These are phyloP conservation scores for Macropodus opercularis DNA, from an alignment of 2,797 vertebrate species.

Conservation along the genomic window DNA sequence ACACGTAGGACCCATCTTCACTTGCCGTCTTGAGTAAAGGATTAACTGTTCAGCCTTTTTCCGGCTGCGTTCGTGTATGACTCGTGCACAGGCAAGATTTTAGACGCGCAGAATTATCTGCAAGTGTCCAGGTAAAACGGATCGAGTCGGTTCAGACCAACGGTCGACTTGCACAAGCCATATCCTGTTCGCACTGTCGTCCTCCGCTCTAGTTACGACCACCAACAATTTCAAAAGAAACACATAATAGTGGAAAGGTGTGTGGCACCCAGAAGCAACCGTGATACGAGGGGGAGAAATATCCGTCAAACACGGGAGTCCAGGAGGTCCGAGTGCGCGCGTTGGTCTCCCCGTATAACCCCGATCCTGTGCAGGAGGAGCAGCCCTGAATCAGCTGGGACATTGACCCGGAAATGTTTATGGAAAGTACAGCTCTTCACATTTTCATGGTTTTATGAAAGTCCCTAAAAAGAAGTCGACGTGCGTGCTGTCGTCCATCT, in stretches of 20 bases:
- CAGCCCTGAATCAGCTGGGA: slow-evolving; percentile 56
- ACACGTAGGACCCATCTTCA: slow-evolving; percentile 78
- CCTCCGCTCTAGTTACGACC: slow-evolving; percentile 4
- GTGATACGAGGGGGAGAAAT: slow-evolving; percentile 40
- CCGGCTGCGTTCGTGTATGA: slow-evolving; percentile 24
- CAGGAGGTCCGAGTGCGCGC: slow-evolving; percentile 65
- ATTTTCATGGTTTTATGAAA: slow-evolving; percentile 42
- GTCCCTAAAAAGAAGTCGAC: slow-evolving; percentile 54
- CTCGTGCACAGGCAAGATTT: slow-evolving; percentile 41
- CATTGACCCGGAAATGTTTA: slow-evolving; percentile 2
- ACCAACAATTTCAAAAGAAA: slow-evolving; percentile 3
- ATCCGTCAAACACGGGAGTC: slow-evolving; percentile 73
- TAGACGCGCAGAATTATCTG: slow-evolving; percentile 60
- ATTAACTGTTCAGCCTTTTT: slow-evolving; percentile 76
- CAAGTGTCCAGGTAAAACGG: slow-evolving; percentile 72
- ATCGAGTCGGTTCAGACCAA: slow-evolving; percentile 61
- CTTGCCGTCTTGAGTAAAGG: slow-evolving; percentile 79
- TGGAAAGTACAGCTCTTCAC: slow-evolving; percentile 29
- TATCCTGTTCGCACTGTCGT: slow-evolving; percentile 55
- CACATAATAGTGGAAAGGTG: slow-evolving; percentile 11
- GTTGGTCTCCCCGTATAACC: slow-evolving; percentile 66
- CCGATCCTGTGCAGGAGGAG: slow-evolving; percentile 48
- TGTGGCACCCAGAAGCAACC: slow-evolving; percentile 24
- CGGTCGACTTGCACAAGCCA: slow-evolving; percentile 65
- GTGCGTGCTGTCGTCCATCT: slow-evolving; percentile 30